Conservation (phyloP, 1,140 invertebrate genomes). For the Yoshiicerus persimilis region DNA sequence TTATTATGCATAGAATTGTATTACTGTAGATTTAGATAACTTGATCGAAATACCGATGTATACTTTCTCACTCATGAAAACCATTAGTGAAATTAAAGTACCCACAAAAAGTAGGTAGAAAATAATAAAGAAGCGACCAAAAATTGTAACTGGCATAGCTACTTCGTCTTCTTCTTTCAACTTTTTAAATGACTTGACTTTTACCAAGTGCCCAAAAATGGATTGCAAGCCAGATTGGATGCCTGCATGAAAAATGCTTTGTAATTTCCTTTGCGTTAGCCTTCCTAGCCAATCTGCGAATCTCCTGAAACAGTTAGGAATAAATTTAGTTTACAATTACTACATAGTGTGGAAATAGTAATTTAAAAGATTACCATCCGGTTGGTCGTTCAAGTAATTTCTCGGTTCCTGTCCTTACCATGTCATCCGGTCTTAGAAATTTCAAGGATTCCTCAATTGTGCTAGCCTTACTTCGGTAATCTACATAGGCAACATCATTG, state of each 20-base stretch:
- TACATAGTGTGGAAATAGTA: too few species aligned
- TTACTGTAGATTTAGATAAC: background rate
- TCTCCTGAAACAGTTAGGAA: too few species aligned
- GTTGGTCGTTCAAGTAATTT: background rate
- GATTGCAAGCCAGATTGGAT: background rate
- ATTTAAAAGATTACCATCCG: too few species aligned
- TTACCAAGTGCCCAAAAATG: background rate
- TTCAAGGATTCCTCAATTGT: background rate
- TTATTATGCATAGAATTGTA: background rate
- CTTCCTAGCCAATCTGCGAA: background rate
- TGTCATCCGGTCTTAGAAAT: background rate
- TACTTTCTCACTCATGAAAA: background rate
- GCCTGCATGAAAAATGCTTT: background rate
- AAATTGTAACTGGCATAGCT: background rate
- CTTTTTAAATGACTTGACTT: background rate
- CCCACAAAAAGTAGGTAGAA: background rate
- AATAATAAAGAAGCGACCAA: background rate
- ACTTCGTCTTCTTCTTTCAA: background rate
- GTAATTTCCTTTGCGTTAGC: background rate
- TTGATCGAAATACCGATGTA: background rate
- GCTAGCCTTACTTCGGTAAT: background rate
- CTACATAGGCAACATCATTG: background rate
- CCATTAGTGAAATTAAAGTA: background rate
- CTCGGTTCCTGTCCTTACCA: background rate
- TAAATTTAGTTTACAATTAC: too few species aligned